These are phyloP conservation scores for Neodontobutis hainanensis DNA, from an alignment of 2,113 vertebrate species.

Conservation along the genomic window DNA sequence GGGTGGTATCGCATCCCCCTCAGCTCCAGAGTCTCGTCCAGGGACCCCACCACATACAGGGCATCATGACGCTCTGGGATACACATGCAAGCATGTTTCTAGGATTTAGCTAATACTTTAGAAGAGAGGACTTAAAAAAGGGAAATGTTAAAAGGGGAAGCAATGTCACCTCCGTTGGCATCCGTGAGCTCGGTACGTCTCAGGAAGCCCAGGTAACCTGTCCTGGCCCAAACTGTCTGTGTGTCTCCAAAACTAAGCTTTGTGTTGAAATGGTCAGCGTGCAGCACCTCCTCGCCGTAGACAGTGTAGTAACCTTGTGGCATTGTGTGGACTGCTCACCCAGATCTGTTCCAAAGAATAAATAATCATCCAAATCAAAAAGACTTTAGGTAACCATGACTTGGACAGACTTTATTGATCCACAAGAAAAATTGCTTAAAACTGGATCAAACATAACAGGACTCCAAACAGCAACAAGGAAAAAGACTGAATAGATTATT, in stretches of 20 bases:
- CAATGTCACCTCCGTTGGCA: conserved; percentile 89
- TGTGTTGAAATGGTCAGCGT: conserved; percentile 94
- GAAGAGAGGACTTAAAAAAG: too few relatives aligned
- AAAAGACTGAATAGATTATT: too few relatives aligned
- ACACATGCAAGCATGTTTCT: conserved; percentile 1
- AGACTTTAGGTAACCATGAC: too few relatives aligned
- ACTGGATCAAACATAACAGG: too few relatives aligned
- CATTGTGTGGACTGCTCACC: conserved; percentile 97
- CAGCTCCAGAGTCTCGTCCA: conserved; percentile 95
- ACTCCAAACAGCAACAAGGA: too few relatives aligned
- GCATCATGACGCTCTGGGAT: conserved; percentile 91
- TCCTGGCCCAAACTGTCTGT: conserved; percentile 91
- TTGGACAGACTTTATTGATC: too few relatives aligned
- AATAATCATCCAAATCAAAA: not conserved
- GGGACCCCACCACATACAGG: conserved; percentile 92
- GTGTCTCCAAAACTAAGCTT: conserved; percentile 94
- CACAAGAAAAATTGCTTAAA: too few relatives aligned
- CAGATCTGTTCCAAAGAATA: conserved; percentile 80
- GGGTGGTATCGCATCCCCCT: conserved; percentile 97
- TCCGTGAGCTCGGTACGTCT: conserved; percentile 94
- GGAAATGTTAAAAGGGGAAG: too few relatives aligned
- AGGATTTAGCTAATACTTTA: not conserved
- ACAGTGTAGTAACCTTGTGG: conserved; percentile 94
- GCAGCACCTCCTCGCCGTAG: conserved; percentile 92
- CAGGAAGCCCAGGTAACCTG: conserved; percentile 95